These are phyloP conservation scores for Monopis laevigella DNA, from an alignment of 2,888 invertebrate species.

Conservation along the genomic window DNA sequence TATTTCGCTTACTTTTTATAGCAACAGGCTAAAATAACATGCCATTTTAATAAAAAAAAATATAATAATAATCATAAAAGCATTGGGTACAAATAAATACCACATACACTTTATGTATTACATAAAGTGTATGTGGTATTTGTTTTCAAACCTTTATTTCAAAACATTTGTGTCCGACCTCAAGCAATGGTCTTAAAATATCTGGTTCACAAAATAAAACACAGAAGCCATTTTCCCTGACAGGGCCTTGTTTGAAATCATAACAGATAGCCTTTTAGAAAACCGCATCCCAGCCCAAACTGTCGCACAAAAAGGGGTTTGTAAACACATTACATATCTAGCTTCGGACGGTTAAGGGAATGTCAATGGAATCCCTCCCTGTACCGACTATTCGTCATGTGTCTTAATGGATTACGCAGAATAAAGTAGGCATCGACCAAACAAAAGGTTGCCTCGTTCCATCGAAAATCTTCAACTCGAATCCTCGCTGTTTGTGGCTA, in stretches of 20 bases:
- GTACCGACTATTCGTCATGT: constrained; percentile 52
- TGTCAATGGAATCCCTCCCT: constrained; percentile 54
- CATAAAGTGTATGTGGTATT: too few species aligned
- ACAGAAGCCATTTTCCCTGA: constrained; percentile 57
- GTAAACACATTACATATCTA: constrained; percentile 59
- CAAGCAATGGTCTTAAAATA: constrained; percentile 39
- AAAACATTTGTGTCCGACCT: constrained; percentile 33
- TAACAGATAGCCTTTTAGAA: constrained; percentile 63
- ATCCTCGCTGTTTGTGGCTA: constrained; percentile 58
- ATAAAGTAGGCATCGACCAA: constrained; percentile 61
- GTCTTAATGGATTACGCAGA: constrained; percentile 61
- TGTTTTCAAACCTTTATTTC: too few species aligned
- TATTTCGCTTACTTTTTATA: too few species aligned
- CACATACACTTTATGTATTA: too few species aligned
- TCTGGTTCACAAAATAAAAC: constrained; percentile 51
- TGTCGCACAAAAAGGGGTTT: constrained; percentile 56
- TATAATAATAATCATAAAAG: too few species aligned
- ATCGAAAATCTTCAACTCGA: constrained; percentile 42
- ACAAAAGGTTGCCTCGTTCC: constrained; percentile 44
- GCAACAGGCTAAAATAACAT: too few species aligned
- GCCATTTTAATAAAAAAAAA: too few species aligned
- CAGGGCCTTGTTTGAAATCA: constrained; percentile 62
- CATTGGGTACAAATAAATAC: too few species aligned
- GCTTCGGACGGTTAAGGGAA: constrained; percentile 49
- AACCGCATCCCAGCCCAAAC: constrained; percentile 56